phyloP scores from a whole-genome alignment of 1,140 invertebrate genomes.

The Bemisia tabaci region DNA sequence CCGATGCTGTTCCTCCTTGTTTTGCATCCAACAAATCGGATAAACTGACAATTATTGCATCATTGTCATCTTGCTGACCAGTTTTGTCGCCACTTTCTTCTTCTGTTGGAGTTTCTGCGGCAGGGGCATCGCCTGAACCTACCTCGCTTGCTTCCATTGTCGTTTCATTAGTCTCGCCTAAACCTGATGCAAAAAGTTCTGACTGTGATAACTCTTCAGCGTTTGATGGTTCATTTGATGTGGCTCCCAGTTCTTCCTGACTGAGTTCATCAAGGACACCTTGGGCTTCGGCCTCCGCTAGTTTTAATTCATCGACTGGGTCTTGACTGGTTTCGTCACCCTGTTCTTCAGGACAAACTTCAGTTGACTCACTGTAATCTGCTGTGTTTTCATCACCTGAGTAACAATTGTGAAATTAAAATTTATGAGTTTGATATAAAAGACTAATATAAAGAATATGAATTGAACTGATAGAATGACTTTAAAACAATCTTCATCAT shows the following conservation, averaged over 20 bases:
- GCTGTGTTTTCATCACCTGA: not conserved
- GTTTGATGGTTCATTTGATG: not conserved
- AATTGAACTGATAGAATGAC: no score
- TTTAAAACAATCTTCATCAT: no score
- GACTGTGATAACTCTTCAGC: not conserved
- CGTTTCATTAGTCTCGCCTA: not conserved
- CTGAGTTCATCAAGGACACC: not conserved
- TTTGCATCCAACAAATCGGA: not conserved
- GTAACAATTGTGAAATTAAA: no score
- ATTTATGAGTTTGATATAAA: no score
- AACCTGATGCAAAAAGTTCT: not conserved
- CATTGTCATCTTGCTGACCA: not conserved
- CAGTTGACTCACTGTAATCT: not conserved
- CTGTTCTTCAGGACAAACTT: not conserved
- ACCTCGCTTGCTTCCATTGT: not conserved
- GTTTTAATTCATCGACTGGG: not conserved
- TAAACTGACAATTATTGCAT: not conserved
- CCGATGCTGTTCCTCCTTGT: not conserved
- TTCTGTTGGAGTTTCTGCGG: not conserved
- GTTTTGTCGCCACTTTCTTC: not conserved
- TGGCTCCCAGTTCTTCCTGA: not conserved
- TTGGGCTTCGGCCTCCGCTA: no score
- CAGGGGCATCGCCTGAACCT: not conserved
- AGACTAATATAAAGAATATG: no score
- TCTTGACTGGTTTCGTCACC: not conserved